Percentiles rank a stretch among this genome's conserved stretches.
These are phyloP conservation scores for Charaxes varanes DNA, from an alignment of 1,140 invertebrate species.

Conservation along the genomic window DNA sequence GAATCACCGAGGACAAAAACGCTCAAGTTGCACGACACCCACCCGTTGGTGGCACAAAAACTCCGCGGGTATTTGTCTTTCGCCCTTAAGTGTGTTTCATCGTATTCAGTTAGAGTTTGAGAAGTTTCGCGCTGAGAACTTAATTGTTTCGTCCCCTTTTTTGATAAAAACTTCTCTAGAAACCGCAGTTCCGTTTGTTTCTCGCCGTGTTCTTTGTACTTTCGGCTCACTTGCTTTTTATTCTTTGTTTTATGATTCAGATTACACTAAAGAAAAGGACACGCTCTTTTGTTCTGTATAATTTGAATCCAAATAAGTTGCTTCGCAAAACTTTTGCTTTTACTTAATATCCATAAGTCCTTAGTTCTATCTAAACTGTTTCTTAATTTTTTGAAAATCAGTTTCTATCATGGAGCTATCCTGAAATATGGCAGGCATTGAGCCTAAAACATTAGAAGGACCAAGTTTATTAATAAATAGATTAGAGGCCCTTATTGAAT, in stretches of 20 bases:
- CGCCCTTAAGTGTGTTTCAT: constrained; percentile 53
- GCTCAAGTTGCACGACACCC: constrained; percentile 33
- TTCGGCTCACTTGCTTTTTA: constrained; percentile 3
- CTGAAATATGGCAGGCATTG: too few species aligned
- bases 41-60: constrained; percentile 19
- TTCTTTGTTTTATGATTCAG: constrained; percentile 4
- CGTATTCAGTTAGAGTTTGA: constrained; percentile 47
- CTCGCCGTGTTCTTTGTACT: not conserved
- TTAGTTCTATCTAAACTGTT: too few species aligned
- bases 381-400: too few species aligned
- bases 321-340: too few species aligned
- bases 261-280: not conserved
- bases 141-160: constrained; percentile 43
- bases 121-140: constrained; percentile 39
- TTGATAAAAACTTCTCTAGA: constrained; percentile 8
- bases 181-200: constrained; percentile 5
- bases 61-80: constrained; percentile 25
- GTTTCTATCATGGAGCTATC: too few species aligned
- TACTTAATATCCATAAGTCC: too few species aligned
- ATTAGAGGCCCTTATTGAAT: too few species aligned
- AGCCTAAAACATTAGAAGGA: too few species aligned
- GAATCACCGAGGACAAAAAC: constrained; percentile 19
- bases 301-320: too few species aligned
- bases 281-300: not conserved
- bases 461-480: too few species aligned